Base-by-base conservation (phyloP, 2,888 invertebrate species). In the Peribatodes rhomboidaria region DNA sequence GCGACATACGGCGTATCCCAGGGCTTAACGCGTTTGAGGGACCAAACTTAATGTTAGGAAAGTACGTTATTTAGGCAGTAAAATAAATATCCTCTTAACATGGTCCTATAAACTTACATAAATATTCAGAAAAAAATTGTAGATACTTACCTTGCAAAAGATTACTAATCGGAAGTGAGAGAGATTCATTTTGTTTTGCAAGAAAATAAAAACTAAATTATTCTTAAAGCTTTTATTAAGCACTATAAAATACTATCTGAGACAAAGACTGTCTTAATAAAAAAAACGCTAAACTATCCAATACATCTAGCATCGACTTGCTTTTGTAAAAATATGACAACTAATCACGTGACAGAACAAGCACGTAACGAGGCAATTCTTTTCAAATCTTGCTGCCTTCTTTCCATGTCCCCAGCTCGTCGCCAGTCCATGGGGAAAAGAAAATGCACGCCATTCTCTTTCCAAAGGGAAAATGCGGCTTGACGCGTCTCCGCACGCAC, bases 401-500 rank as follows among this genome's bases (percentile, higher is more conserved):
- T 13, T 46, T 46, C 1, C 46, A 44, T 20, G 44, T 44, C 44
- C 18, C 44, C 13, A 18, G 7, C 3, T n/a, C n/a, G n/a, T n/a
- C n/a, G n/a, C 42, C 10, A 16, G 42, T 18, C 35, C 11, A 14
- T 31, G 0, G 14, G 31, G 14, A 31, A 47, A 46, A 46, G 14
- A 14, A 31, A 46, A 46, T 46, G 31, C 47, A 8, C 47, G 46
- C 22, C 22, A 46, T 6, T 46, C 16, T 47, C 39, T 39, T 68
- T 70, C 60, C 72, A 44, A 52, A 55, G 60, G 65, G 77, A 73
- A 77, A 78, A 77, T 77, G 77, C 70, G 81, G 77, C 72, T 71
- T 70, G 75, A 70, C 71, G 75, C 74, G 71, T 75, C 81, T 80
- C 79, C 68, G 67, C 76, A 81, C 81, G 80, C 81, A 82, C 79